Evolutionary conservation across 2,797 vertebrate genomes (phyloP).

Genomic region (Sebastes paucispinis): DNA sequence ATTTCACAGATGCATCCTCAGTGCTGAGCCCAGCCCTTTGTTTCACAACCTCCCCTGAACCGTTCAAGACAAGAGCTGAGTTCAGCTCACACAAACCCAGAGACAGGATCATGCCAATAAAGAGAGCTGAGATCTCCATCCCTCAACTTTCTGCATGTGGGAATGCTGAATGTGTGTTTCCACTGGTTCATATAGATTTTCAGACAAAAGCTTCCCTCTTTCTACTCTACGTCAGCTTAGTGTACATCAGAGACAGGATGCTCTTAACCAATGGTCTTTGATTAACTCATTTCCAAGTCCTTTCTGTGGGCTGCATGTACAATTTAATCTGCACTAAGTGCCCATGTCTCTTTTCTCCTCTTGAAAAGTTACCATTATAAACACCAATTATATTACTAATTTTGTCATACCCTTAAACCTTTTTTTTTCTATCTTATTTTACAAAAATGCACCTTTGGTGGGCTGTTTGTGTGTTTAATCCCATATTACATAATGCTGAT

Average conservation of each 20-base stretch:
- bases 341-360: too few relatives aligned
- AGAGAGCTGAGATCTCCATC: constrained; percentile 23
- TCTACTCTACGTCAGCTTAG: background rate
- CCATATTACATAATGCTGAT: too few relatives aligned
- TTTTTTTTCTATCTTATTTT: too few relatives aligned
- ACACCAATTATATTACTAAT: too few relatives aligned
- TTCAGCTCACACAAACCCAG: constrained; percentile 22
- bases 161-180: background rate
- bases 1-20: background rate
- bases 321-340: too few relatives aligned
- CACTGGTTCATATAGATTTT: constrained; percentile 26
- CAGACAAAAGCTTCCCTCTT: background rate
- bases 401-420: too few relatives aligned
- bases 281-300: too few relatives aligned
- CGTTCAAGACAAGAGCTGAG: background rate
- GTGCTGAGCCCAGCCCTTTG: background rate
- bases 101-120: constrained; percentile 5
- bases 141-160: background rate
- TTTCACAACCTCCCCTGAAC: background rate
- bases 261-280: background rate
- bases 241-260: background rate
- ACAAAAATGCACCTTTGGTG: too few relatives aligned
- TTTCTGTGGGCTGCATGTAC: too few relatives aligned
- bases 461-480: too few relatives aligned
- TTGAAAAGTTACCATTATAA: too few relatives aligned